Evolutionary conservation across 2,888 invertebrate genomes (phyloP).

Genomic region (Empis livida): DNA sequence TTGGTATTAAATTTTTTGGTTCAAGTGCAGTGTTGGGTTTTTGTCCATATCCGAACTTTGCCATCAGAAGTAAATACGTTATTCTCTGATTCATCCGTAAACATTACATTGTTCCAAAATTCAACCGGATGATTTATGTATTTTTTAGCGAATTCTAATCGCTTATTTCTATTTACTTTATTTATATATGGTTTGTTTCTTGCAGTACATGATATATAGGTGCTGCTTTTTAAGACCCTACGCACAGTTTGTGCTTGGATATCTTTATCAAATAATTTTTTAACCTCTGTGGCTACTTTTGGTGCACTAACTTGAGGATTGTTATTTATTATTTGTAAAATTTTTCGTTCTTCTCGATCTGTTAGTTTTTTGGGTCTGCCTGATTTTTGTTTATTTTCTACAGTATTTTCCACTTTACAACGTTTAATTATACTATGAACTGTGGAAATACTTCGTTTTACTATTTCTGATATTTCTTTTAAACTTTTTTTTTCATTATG

Average conservation of each 20-base stretch:
- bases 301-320: neutral
- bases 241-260: neutral
- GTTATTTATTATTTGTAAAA: neutral
- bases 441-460: no score
- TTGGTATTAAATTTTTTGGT: neutral
- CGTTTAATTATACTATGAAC: no score
- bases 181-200: neutral
- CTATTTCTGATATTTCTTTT: no score
- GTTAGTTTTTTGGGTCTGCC: neutral
- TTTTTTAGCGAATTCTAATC: conserved; percentile 4
- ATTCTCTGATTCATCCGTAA: conserved; percentile 3
- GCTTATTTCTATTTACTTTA: conserved; percentile 1
- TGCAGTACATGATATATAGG: neutral
- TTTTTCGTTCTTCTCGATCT: neutral
- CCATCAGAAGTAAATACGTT: conserved; percentile 5
- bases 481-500: no score
- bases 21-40: neutral
- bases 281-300: neutral
- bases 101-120: conserved; percentile 4
- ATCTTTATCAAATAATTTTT: neutral
- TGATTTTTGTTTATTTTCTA: neutral
- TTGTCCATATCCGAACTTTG: conserved; percentile 1
- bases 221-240: neutral
- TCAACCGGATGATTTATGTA: conserved; percentile 2
- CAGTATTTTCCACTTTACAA: no score